Conservation (phyloP, 53 echinoderm and acorn worm species). For the Hippasteria phrygiana region DNA sequence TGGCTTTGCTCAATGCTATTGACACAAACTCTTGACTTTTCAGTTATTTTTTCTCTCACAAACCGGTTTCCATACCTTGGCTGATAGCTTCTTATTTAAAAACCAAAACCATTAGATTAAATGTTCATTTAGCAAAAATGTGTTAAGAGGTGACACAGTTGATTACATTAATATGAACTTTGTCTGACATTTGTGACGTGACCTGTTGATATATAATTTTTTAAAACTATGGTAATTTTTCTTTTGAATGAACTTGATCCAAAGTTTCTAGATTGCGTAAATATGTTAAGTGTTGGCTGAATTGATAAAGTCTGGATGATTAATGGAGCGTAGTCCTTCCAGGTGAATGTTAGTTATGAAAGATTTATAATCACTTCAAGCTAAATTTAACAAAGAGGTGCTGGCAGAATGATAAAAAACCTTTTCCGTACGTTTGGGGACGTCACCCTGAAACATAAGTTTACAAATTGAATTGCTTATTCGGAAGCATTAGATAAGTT, state of each 20-base stretch:
- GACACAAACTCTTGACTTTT: conserved; percentile 5
- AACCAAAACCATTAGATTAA: not conserved
- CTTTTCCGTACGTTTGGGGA: not conserved
- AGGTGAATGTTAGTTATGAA: not conserved
- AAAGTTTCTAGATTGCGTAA: not conserved
- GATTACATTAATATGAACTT: not conserved
- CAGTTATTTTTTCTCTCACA: not conserved
- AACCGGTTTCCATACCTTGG: not conserved
- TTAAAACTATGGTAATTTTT: not conserved
- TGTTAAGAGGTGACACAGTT: not conserved
- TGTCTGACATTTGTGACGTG: too few species aligned
- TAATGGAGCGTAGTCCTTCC: not conserved
- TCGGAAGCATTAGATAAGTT: too few species aligned
- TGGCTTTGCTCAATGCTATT: conserved; percentile 23
- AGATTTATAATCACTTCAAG: not conserved
- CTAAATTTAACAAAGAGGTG: not conserved
- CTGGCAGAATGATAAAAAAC: not conserved
- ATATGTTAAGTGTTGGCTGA: not conserved
- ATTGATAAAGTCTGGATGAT: not conserved
- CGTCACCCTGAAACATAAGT: too few species aligned
- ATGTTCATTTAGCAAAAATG: too few species aligned
- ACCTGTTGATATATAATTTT: not conserved
- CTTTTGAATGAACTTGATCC: not conserved
- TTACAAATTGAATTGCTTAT: too few species aligned
- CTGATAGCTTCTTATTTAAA: not conserved